Evolutionary conservation across 2,113 vertebrate species (phyloP), one percentile per base, ranked within the genome.

Genomic region (Aptenodytes forsteri): DNA sequence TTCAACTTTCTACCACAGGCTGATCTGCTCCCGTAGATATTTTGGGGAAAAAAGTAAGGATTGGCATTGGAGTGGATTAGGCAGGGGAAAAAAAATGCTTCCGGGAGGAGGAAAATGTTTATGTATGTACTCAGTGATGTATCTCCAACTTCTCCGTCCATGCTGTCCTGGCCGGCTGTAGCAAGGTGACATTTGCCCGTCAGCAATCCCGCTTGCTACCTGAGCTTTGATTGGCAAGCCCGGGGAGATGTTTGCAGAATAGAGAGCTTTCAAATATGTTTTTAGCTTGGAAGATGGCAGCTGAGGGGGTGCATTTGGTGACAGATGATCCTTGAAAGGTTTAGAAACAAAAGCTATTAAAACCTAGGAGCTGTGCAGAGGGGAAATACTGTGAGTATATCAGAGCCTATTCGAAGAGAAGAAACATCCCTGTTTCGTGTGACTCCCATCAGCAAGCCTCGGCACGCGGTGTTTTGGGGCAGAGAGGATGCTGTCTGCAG

Each of bases 261-360:
- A 38, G 64, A 46, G 62, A 84, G 44, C 4, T 70, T 40, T 95
- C 92, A 64, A 34, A 44, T 34, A 18, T 1, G 8, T 64, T 78
- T 80, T 82, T 26, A 89, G 69, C 42, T 85, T 46, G 91, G 87
- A 73, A 91, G 66, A 70, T 55, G 82, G 94, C 78, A 95, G 69
- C 83, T 92, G 91, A 92, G 95, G 89, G 88, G 89, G 76, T 65
- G 91, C 81, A 21, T 82, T 92, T 93, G 89, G 81, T 95, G 92
- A 87, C 89, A 97, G 96, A 94, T 85, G 90, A 96, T 85, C 81
- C 80, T 87, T 77, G 67, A 54, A 83, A 83, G 66, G 87, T 79
- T 86, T 95, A 86, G 87, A 87, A 94, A 93, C 58, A 86, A 83
- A 71, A 90, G 76, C 46, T 90, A 80, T 96, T 95, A 46, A 96